Conservation (phyloP, 2,113 vertebrate species). For the Podarcis muralis region DNA sequence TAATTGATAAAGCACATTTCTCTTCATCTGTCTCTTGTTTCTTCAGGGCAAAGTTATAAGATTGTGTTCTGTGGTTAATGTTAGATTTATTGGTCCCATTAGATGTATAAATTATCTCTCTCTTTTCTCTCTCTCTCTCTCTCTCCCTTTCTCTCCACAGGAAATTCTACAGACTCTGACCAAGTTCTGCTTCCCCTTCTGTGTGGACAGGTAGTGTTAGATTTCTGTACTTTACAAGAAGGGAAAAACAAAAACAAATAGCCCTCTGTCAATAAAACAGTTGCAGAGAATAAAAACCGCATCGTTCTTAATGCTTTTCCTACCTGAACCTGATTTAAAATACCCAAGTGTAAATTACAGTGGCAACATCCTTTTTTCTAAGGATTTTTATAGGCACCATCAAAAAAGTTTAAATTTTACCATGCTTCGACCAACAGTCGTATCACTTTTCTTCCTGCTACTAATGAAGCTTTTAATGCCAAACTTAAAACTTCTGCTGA, state of each 20-base stretch:
- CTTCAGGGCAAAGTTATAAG: constrained; percentile 80
- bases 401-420: constrained; percentile 72
- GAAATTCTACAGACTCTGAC: constrained; percentile 91
- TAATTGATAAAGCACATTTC: constrained; percentile 86
- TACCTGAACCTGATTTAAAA: constrained; percentile 86
- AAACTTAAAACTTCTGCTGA: constrained; percentile 32
- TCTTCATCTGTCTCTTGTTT: constrained; percentile 90
- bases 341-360: constrained; percentile 71
- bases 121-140: constrained; percentile 8
- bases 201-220: constrained; percentile 91
- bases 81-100: constrained; percentile 91
- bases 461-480: constrained; percentile 10
- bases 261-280: constrained; percentile 73
- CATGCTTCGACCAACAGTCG: constrained; percentile 41
- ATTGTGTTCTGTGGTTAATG: constrained; percentile 87
- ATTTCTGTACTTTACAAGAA: constrained; percentile 76
- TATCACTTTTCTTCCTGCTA: constrained; percentile 24
- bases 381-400: constrained; percentile 73
- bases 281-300: constrained; percentile 78
- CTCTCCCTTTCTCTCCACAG: constrained; percentile 74
- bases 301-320: constrained; percentile 77
- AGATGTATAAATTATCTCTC: constrained; percentile 92
- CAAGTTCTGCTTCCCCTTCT: constrained; percentile 98
- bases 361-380: constrained; percentile 70
- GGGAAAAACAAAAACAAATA: constrained; percentile 56